Evolutionary conservation across 2,113 vertebrate species (phyloP), one percentile per base, ranked within the genome.

Genomic region (Hydrochoerus hydrochaeris): DNA sequence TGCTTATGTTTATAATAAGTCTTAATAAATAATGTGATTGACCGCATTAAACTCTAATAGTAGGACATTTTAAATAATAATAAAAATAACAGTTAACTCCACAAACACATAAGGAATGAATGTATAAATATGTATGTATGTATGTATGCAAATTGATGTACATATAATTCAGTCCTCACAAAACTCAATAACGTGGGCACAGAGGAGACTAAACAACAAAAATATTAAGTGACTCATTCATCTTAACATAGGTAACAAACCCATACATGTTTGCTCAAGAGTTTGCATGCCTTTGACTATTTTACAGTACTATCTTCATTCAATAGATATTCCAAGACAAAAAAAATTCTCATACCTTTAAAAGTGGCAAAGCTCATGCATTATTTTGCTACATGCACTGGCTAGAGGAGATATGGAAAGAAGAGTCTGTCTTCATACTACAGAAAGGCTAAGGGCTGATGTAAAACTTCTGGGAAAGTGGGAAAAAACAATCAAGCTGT

Each of bases 401-500:
- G 86, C 62, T 17, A 24, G 32, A 95, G 41, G 63, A 94, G 38
- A 88, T n/a, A 52, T 4, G 11, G n/a, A 88, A 95, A 84, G 58
- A 67, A 83, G 12, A 91, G 38, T 63, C 30, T 90, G 10, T 84
- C 32, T 71, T 28, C 35, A 41, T 41, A 91, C 3, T 78, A 44
- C 49, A 90, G 41, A 54, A 90, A 88, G 46, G 46, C 54, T 94
- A 77, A 95, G 38, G 7, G 75, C 35, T 28, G 52, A 85, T 41
- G 67, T 10, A 94, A 91, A 95, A 95, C 30, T 88, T 22, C 52
- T 85, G 5, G 57, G 54, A 86, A 97, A 91, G 85, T 77, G 88
- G 89, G 46, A 96, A 75, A 92, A 93, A 32, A 60, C 91, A 92
- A 65, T 41, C 58, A 44, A 95, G 93, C 96, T 85, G 3, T 78